A percentile compares a stretch with the other conserved stretches of the same genome.
phyloP scores from a whole-genome alignment of 1,140 invertebrate genomes.

The Chelonus insularis region DNA sequence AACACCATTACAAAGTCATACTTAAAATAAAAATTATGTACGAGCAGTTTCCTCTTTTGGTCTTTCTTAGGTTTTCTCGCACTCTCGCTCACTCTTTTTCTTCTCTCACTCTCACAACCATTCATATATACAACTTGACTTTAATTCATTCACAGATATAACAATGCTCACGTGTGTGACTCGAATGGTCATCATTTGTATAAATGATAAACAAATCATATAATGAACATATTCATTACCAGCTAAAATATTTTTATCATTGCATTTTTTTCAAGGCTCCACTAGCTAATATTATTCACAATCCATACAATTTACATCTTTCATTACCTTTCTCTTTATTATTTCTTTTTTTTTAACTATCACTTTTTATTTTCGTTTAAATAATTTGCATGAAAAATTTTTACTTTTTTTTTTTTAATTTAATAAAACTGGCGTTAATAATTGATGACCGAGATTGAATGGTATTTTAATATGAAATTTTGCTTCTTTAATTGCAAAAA shows the following conservation, averaged over 20 bases:
- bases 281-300: neutral
- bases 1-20: conserved; percentile 7
- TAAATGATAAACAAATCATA: neutral
- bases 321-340: neutral
- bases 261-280: neutral
- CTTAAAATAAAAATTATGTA: neutral
- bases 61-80: neutral
- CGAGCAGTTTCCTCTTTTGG: neutral
- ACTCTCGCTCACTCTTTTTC: neutral
- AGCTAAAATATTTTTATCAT: neutral
- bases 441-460: no score
- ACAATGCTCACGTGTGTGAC: neutral
- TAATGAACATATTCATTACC: neutral
- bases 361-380: neutral
- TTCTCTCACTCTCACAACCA: conserved; percentile 1
- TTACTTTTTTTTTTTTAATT: neutral
- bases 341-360: neutral
- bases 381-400: neutral
- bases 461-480: no score
- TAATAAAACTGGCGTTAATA: no score
- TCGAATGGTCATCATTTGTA: neutral
- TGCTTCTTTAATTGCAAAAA: no score
- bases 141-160: neutral
- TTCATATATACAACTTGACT: neutral
- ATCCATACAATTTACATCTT: neutral